Evolutionary conservation across 2,113 vertebrate species (phyloP), one percentile per base, ranked within the genome.

Genomic region (Spea bombifrons): DNA sequence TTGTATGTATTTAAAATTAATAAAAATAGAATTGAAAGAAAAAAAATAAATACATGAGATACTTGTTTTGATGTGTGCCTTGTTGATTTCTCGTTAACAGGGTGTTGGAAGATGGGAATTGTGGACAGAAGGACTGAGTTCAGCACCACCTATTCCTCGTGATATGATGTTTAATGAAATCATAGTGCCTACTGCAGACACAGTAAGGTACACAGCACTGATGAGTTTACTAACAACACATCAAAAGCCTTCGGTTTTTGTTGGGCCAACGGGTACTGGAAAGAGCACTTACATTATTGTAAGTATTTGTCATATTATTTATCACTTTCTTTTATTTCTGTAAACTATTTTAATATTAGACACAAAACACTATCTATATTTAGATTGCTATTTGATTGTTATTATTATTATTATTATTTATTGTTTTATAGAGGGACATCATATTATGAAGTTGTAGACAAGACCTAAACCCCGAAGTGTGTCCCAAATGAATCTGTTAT

Each of bases 131-230:
- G 87, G 88, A 80, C 84, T 97, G 15, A 90, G 84, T 77, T 70
- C 84, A 0, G 86, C 90, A 5, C 90, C 89, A 76, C 81, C 92
- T n/a, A 94, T 97, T 73, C 73, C 86, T 76, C 92, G 86, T 73
- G 94, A 95, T 68, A n/a, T 89, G 84, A 82, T 91, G 88, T 96
- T 98, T 83, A 96, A 92, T 78, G 93, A 96, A 86, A 98, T 97
- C 84, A 96, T 97, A 63, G 95, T 97, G 4, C 95, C 95, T n/a
- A 96, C 96, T 61, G 86, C 95, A 85, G 94, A 97, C 86, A 98
- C 96, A 0, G 57, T 96, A 55, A 91, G 94, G 46, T 97, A 94
- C 81, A 94, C 86, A 57, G 85, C 87, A 3, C 81, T 97, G 71
- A 96, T 96, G 95, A 86, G 90, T 47, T 88, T 97, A 61, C 84